Base-by-base conservation (phyloP, 92 coral and sea anemone species). In the Palythoa caribaeorum region DNA sequence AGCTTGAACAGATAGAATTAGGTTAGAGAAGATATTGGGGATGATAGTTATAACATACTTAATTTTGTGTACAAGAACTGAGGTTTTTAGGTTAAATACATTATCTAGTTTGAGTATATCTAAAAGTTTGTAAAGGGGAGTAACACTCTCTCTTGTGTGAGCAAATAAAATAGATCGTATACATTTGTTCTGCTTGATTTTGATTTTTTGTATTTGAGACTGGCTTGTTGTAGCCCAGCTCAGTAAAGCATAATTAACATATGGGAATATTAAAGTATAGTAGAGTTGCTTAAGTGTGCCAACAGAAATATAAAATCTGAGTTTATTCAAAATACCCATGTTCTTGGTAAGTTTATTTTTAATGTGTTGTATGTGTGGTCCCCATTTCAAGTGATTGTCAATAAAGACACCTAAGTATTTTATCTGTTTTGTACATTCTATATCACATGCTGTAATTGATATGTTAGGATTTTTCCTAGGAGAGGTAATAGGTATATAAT, bases 81-180 rank as follows among this genome's bases (percentile, higher is more conserved):
- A 83, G 60, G 86, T 78, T 85, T 92, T 89, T 9, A 92, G 68
- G 11, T 84, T 89, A 50, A 71, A 84, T 57, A 92, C 87, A 69
- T 92, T 87, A 15, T 89, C 85, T 77, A 92, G 86, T 69, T 73
- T 92, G 14, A 84, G 85, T 10, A 92, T 65, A 40, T 86, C 84
- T 68, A 92, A 71, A 5, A 89, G 48, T 9, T 80, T 92, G 87
- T 55, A 92, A 77, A 83, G 86, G 0, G 84, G 78, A 15, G 83
- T 38, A 4, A 54, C 85, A 85, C 79, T 72, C 12, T 92, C 94
- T 38, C 86, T 77, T 15, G 57, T 88, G 5, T 65, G 20, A 9
- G 91, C 94, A 90, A 92, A 89, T n/a, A 92, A 89, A 7, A 92
- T 85, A n/a, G 71, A 63, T 54, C 92, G 76, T 38, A 92, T 76